Evolutionary conservation across 2,113 vertebrate genomes (phyloP), one percentile per base, ranked within the genome.

Genomic region (Cavia aperea): DNA sequence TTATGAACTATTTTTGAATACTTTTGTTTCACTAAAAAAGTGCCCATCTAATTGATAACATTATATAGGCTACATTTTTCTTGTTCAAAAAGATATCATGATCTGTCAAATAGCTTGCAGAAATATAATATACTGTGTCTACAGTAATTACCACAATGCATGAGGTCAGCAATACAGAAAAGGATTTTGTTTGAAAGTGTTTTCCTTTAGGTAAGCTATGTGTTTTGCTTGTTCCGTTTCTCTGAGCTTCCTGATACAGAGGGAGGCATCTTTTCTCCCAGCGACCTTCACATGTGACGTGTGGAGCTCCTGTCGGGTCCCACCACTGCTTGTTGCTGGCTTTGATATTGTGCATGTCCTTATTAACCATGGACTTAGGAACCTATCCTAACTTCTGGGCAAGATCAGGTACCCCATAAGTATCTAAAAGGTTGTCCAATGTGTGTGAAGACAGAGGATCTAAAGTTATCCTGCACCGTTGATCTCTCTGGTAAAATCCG

Each of bases 1-100:
- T 81, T 60, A 77, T 92, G 31, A 79, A 65, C 9, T 78, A 15
- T 86, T 58, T 94, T 86, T 93, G 84, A 88, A 49, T 56, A 81
- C 60, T 79, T 3, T 39, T 73, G 14, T 54, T 43, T 63, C 58
- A 72, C 14, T 21, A 88, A 62, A 15, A 62, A 58, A 33, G n/a
- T 85, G 16, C 51, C n/a, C 26, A 73, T 83, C 33, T 93, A 62
- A 91, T 75, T 92, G 39, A 73, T 78, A 79, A 65, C 82, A 26
- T 43, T 60, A 56, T 54, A n/a, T 31, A 79, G 26, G n/a, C 10
- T 73, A 46, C 8, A 29, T 70, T 81, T 90, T 66, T 81, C 36
- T 63, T 92, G 39, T 89, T 54, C 46, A 87, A 68, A 92, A 89
- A 18, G n/a, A n/a, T 73, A 89, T 81, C 65, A 43, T 26, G 70